Conservation (phyloP, 2,888 invertebrate species). For the Lasioglossum marginatum region DNA sequence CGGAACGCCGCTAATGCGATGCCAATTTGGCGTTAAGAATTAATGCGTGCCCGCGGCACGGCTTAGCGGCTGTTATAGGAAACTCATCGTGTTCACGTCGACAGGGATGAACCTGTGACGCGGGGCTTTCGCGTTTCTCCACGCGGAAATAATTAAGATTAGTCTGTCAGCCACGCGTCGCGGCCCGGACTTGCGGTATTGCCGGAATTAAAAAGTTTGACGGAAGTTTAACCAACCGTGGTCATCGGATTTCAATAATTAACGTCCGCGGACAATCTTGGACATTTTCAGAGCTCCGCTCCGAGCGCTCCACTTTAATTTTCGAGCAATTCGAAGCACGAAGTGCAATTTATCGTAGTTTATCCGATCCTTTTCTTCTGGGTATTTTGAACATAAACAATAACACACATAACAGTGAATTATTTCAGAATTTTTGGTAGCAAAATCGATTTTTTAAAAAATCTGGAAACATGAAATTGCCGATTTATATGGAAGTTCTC, state of each 20-base stretch:
- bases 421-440: too few relatives aligned
- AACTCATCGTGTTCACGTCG: conserved; percentile 64
- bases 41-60: conserved; percentile 65
- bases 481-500: too few relatives aligned
- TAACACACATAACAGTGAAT: too few relatives aligned
- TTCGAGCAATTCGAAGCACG: background rate
- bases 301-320: background rate
- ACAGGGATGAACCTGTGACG: conserved; percentile 61
- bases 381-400: background rate
- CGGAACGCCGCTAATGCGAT: conserved; percentile 70
- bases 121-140: conserved; percentile 35
- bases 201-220: conserved; percentile 43
- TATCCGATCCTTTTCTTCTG: background rate
- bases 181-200: background rate
- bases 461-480: too few relatives aligned
- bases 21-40: conserved; percentile 76
- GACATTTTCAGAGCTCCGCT: background rate
- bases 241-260: conserved; percentile 31
- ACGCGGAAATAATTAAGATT: conserved; percentile 59
- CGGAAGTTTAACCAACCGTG: background rate
- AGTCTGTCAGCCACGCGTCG: conserved; percentile 36
- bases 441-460: too few relatives aligned
- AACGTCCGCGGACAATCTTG: background rate
- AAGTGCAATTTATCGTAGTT: background rate
- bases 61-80: conserved; percentile 61